Evolutionary conservation across 2,113 vertebrate species (phyloP).

Genomic region (Anseranas semipalmata): DNA sequence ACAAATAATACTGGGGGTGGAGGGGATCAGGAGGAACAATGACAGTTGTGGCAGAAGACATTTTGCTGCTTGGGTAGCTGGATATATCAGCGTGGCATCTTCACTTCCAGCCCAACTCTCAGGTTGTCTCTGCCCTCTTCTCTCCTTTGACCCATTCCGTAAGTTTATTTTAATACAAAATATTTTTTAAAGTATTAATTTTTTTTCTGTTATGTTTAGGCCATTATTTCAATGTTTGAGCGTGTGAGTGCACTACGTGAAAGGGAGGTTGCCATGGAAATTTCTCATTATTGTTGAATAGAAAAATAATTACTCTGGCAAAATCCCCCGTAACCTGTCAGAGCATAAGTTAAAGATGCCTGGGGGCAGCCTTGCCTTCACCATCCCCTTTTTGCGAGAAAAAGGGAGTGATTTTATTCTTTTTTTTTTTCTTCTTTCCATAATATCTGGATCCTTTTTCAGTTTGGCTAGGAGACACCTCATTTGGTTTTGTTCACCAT

Average conservation of each 20-base stretch:
- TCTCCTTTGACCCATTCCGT: conserved; percentile 58
- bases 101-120: background rate
- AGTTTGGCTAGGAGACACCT: background rate
- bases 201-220: conserved; percentile 64
- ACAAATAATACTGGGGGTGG: conserved; percentile 46
- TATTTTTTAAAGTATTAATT: conserved; percentile 68
- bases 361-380: conserved; percentile 74
- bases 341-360: conserved; percentile 82
- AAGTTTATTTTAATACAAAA: conserved; percentile 70
- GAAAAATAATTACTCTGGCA: conserved; percentile 88
- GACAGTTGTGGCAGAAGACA: background rate
- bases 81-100: background rate
- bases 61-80: conserved; percentile 15
- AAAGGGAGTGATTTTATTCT: background rate
- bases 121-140: background rate
- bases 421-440: background rate
- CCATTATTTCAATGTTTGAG: conserved; percentile 78
- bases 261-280: conserved; percentile 85
- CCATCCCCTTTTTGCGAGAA: conserved; percentile 47
- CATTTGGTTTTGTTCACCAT: background rate
- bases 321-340: conserved; percentile 85
- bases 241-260: conserved; percentile 73
- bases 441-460: conserved; percentile 49
- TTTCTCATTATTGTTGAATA: conserved; percentile 89
- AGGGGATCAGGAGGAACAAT: conserved; percentile 19